Evolutionary conservation across 2,888 invertebrate species (phyloP), one percentile per base, ranked within the genome.

Genomic region (Balanococcus diminutus): DNA sequence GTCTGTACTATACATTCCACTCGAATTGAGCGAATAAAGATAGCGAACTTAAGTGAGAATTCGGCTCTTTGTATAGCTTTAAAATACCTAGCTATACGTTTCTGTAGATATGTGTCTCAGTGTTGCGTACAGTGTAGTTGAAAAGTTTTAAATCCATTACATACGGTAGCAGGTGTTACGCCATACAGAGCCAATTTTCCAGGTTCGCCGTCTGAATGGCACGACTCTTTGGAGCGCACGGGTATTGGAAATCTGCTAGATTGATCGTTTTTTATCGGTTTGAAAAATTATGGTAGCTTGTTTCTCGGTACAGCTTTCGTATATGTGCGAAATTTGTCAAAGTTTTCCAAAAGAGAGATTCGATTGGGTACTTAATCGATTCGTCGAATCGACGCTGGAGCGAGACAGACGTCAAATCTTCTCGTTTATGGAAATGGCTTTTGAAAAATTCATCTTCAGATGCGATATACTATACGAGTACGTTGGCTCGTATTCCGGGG

Each of bases 141-240:
- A n/a, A n/a, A 51, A 51, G 51, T 51, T 67, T 56, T 9, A 67
- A 67, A 67, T 67, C 61, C 61, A 67, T 67, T 67, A 67, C 61
- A 67, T 14, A 28, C 61, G 61, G 61, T 28, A 67, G 61, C 61
- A 67, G 61, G 61, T 67, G 61, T 67, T 25, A 67, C 61, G 11
- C 25, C 28, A 28, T 67, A 67, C 61, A 25, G 4, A 51, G 61
- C 61, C 61, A 67, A 67, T 67, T 67, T 67, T 11, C 61, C 22
- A 67, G 28, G 61, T 67, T 51, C 61, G 61, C 61, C 28, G 61
- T 67, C n/a, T 22, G 28, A 67, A 67, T 67, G 5, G 28, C 25
- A 67, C 61, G 61, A 67, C 61, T 28, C 61, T 67, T 67, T 11
- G 61, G 61, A 67, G 28, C n/a, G n/a, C 61, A 67, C 2, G 25